phyloP scores from a whole-genome alignment of 2,888 invertebrate species.

The Lymantria monacha region DNA sequence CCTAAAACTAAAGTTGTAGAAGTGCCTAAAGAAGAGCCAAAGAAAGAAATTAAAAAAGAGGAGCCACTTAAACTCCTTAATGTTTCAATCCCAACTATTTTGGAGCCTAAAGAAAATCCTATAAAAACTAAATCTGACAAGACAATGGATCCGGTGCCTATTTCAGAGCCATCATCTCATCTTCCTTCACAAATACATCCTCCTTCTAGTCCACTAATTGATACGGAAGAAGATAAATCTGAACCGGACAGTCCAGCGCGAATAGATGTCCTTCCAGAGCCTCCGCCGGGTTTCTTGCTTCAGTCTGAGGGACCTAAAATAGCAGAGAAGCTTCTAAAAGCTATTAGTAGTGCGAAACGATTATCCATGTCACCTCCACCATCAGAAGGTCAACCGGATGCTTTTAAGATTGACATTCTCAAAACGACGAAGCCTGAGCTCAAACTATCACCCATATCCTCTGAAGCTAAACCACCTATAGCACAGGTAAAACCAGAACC shows the following conservation, averaged over 20 bases:
- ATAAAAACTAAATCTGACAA: slow-evolving; percentile 33
- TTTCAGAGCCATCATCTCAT: slow-evolving; percentile 33
- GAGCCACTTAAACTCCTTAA: slow-evolving; percentile 16
- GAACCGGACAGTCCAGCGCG: slow-evolving; percentile 76
- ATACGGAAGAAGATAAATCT: slow-evolving; percentile 75
- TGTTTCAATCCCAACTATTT: slow-evolving; percentile 12
- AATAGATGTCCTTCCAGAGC: slow-evolving; percentile 75
- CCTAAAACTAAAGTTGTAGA: slow-evolving; percentile 15
- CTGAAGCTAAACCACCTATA: slow-evolving; percentile 37
- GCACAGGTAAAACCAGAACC: slow-evolving; percentile 36
- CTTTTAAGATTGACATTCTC: slow-evolving; percentile 56
- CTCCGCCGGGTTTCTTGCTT: slow-evolving; percentile 70
- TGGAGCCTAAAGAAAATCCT: slow-evolving; percentile 28
- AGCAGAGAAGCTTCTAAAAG: slow-evolving; percentile 84
- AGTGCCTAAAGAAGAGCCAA: slow-evolving; percentile 17
- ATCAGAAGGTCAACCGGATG: slow-evolving; percentile 52
- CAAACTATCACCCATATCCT: slow-evolving; percentile 45
- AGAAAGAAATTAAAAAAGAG: slow-evolving; percentile 26
- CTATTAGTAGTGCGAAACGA: slow-evolving; percentile 81
- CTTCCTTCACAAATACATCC: slow-evolving; percentile 48
- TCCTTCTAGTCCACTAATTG: slow-evolving; percentile 69
- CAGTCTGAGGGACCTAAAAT: slow-evolving; percentile 82
- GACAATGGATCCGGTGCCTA: slow-evolving; percentile 35
- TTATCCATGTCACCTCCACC: slow-evolving; percentile 74
- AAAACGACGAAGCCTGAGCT: slow-evolving; percentile 45